Base-by-base conservation (phyloP, 2,113 vertebrate genomes). In the Takifugu flavidus region DNA sequence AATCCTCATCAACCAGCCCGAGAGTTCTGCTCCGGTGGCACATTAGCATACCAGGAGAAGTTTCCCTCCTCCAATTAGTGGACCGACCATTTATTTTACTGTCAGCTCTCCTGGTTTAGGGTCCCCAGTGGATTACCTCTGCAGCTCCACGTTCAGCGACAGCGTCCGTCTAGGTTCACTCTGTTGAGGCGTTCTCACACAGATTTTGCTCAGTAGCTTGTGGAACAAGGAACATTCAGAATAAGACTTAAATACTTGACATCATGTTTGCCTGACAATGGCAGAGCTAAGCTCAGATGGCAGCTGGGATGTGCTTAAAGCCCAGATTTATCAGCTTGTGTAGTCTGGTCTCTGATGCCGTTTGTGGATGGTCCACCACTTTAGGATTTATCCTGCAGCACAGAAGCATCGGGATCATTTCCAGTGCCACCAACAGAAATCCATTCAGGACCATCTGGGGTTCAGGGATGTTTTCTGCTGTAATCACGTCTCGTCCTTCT, bases 261-360 rank as follows among this genome's bases (percentile, higher is more conserved):
- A 45, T 14, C 43, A 45, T 45, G 13, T 45, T 45, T 45, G 13
- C 31, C 1, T 5, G 2, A 34, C 31, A 34, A 34, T 34, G 31
- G 31, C 31, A 7, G 31, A 7, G 28, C 31, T 34, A 34, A 34
- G 31, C 31, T 7, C 45, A 20, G 45, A 45, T 44, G 49, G 49
- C 57, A 39, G 49, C 47, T 11, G 47, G 56, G 53, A 46, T 57
- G 51, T 65, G 56, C 61, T 54, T 45, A 58, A 50, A 53, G 62
- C 28, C 50, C n/a, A 12, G 45, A 62, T 60, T 52, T 14, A 26
- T 20, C 20, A 28, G 53, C 4, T 6, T 45, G 14, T 59, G 7
- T 58, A 43, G 62, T 31, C 54, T 67, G 64, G 53, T 70, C 42
- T 56, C 25, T 49, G 31, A 56, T 29, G 46, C 34, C 13, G 47